A percentile compares a stretch with the other conserved stretches of the same genome.
phyloP scores from a whole-genome alignment of 1,140 invertebrate species.

The Aphaenogaster ashmeadi region DNA sequence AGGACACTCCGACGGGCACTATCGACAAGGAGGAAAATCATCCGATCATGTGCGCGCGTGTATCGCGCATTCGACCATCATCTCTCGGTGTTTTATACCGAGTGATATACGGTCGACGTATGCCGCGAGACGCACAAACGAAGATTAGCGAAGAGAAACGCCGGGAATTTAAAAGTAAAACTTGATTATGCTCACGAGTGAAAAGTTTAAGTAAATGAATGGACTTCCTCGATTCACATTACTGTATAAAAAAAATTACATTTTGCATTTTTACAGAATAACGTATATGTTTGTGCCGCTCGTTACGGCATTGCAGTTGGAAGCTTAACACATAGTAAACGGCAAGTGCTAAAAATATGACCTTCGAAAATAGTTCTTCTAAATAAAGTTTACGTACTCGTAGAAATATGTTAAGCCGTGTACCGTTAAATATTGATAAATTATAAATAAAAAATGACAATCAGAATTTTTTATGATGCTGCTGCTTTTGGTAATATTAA shows the following conservation, averaged over 20 bases:
- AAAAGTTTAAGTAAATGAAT: conserved; percentile 29
- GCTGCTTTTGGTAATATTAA: not conserved
- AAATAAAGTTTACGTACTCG: not conserved
- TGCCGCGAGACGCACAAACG: not conserved
- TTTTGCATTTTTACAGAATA: conserved; percentile 23
- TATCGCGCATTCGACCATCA: conserved; percentile 24
- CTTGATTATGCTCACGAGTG: not conserved
- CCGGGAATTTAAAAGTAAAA: conserved; percentile 14
- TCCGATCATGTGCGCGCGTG: conserved; percentile 50
- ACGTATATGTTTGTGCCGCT: not conserved
- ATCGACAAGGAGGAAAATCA: conserved; percentile 69
- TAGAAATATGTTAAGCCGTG: not conserved
- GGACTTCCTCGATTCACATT: not conserved
- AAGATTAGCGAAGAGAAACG: conserved; percentile 18
- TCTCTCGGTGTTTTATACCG: conserved; percentile 20
- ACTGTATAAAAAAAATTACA: not conserved
- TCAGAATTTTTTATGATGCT: not conserved
- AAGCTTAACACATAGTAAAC: not conserved
- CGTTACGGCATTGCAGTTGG: not conserved
- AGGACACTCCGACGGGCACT: conserved; percentile 9
- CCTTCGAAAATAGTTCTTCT: not conserved
- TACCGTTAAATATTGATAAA: not conserved
- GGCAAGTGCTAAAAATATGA: not conserved
- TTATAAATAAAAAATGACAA: not conserved
- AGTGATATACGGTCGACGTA: conserved; percentile 4